Conservation (phyloP, 2,888 invertebrate species). For the Cephalotes varians region DNA sequence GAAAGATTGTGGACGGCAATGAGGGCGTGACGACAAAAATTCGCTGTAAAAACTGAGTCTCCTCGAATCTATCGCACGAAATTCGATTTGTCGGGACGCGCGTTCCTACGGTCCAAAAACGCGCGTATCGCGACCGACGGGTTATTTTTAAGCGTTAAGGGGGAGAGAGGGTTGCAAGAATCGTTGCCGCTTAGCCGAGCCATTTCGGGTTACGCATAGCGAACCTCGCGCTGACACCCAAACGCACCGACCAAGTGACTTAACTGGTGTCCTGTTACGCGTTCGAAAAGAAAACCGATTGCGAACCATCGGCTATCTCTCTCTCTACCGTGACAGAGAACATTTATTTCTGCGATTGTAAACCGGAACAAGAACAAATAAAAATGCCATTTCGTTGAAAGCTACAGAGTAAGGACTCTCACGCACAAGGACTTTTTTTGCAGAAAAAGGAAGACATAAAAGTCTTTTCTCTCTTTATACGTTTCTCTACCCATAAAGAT, state of each 20-base stretch:
- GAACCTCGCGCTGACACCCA: slow-evolving; percentile 74
- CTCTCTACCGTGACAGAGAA: background rate
- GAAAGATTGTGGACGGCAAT: background rate
- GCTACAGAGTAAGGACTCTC: background rate
- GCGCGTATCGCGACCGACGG: slow-evolving; percentile 74
- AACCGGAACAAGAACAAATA: background rate
- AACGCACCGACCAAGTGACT: slow-evolving; percentile 46
- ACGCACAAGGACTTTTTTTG: background rate
- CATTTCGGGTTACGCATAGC: slow-evolving; percentile 84
- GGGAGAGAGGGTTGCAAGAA: slow-evolving; percentile 72
- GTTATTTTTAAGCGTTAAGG: slow-evolving; percentile 82
- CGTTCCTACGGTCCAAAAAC: slow-evolving; percentile 52
- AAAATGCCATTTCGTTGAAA: background rate
- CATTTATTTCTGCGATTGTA: background rate
- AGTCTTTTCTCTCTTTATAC: background rate
- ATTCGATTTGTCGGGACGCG: slow-evolving; percentile 37
- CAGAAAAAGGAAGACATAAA: background rate
- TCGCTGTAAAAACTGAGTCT: background rate
- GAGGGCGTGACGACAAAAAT: background rate
- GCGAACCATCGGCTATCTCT: background rate
- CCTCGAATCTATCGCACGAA: background rate
- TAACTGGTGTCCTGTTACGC: slow-evolving; percentile 78
- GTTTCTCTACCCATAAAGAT: background rate
- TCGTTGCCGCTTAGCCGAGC: slow-evolving; percentile 76
- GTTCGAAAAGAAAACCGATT: slow-evolving; percentile 46